These are phyloP conservation scores for Narcine bancroftii DNA, from an alignment of 2,113 vertebrate genomes.

Conservation along the genomic window DNA sequence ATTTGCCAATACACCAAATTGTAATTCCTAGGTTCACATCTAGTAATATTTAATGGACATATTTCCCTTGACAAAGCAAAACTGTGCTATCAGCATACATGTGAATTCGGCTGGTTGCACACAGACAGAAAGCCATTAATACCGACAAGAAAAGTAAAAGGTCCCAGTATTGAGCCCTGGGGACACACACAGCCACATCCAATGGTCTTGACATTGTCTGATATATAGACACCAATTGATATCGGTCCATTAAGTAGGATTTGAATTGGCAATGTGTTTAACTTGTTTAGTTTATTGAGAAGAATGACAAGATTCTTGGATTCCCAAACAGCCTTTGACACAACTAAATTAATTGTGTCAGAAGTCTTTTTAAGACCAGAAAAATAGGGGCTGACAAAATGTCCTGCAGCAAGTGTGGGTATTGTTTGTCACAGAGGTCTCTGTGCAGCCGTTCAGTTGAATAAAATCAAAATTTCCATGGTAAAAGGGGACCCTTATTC, in stretches of 20 bases:
- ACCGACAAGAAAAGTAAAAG: slow-evolving; percentile 37
- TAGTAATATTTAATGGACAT: slow-evolving; percentile 23
- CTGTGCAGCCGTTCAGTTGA: neutral
- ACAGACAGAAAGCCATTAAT: slow-evolving; percentile 37
- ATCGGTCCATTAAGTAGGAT: slow-evolving; percentile 32
- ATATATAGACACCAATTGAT: slow-evolving; percentile 36
- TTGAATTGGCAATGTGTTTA: slow-evolving; percentile 29
- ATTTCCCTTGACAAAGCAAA: slow-evolving; percentile 28
- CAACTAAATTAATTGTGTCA: slow-evolving; percentile 8
- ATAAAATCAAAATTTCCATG: neutral
- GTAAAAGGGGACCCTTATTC: neutral
- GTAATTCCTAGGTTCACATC: slow-evolving; percentile 14
- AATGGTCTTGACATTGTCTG: slow-evolving; percentile 20
- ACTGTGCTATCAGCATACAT: slow-evolving; percentile 29
- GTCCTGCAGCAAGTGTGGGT: neutral
- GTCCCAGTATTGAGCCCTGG: slow-evolving; percentile 36
- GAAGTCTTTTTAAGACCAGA: neutral
- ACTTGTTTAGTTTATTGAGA: slow-evolving; percentile 24
- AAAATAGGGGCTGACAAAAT: neutral
- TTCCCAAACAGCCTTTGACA: neutral
- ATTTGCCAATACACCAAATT: neutral
- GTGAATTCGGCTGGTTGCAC: slow-evolving; percentile 29
- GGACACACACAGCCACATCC: slow-evolving; percentile 24
- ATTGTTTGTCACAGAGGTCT: neutral
- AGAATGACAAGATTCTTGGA: slow-evolving; percentile 2